Percentiles rank a stretch among this genome's conserved stretches.
These are phyloP conservation scores for Lepidothrix coronata DNA, from an alignment of 2,113 vertebrate species.

Conservation along the genomic window DNA sequence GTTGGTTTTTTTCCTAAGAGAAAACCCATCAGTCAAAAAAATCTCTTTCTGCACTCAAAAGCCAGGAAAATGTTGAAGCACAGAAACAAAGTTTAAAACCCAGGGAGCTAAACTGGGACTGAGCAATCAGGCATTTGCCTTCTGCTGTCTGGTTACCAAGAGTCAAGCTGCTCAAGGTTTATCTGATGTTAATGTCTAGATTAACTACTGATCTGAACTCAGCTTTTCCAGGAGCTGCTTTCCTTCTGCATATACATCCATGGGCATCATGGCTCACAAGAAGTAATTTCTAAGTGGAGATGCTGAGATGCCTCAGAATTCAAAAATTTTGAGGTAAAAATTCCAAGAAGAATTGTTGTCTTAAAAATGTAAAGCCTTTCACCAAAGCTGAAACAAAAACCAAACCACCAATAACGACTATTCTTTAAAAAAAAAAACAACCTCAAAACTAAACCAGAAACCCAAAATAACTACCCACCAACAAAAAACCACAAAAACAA, in stretches of 20 bases:
- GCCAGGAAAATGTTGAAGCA: neutral
- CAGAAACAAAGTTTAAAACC: neutral
- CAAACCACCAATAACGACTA: neutral
- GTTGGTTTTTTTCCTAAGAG: neutral
- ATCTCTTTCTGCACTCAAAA: neutral
- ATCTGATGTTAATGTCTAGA: neutral
- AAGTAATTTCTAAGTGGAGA: neutral
- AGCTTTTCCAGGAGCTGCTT: neutral
- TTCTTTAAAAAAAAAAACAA: neutral
- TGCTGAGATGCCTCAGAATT: neutral
- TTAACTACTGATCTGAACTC: neutral
- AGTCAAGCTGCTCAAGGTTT: neutral
- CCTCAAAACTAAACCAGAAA: neutral
- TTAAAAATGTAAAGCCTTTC: neutral
- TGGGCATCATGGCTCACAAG: neutral
- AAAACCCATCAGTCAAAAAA: neutral
- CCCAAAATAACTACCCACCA: neutral
- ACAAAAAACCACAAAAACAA: neutral
- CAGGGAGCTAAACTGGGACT: neutral
- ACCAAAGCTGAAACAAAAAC: neutral
- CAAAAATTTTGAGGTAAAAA: neutral
- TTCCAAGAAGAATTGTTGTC: neutral
- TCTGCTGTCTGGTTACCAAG: neutral
- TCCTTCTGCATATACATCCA: neutral
- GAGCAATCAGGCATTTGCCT: neutral